Conservation (phyloP, 2,888 invertebrate genomes). For the Agonopterix arenella region DNA sequence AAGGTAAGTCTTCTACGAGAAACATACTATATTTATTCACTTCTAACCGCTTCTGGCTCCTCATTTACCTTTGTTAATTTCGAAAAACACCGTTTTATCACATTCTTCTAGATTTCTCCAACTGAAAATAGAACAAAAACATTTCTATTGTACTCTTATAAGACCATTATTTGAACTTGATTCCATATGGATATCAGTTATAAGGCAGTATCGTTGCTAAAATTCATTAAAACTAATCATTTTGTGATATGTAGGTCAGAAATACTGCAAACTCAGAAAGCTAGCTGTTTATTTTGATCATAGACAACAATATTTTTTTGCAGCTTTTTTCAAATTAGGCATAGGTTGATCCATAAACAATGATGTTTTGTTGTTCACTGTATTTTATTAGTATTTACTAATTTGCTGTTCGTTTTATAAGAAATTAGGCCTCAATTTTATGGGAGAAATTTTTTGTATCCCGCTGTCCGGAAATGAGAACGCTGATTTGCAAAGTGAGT, state of each 20-base stretch:
- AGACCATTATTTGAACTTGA: neutral
- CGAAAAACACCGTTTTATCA: neutral
- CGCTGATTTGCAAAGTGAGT: too few relatives aligned
- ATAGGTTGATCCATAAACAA: too few relatives aligned
- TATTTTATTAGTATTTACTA: too few relatives aligned
- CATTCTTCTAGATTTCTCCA: neutral
- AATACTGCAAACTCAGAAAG: constrained; percentile 14
- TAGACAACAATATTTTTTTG: constrained; percentile 5
- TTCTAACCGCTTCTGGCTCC: neutral
- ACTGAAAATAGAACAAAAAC: neutral
- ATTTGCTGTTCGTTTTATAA: too few relatives aligned
- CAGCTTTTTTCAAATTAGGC: too few relatives aligned
- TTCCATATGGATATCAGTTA: neutral
- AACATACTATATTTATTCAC: neutral
- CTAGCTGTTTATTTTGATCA: constrained; percentile 9
- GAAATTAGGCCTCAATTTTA: too few relatives aligned
- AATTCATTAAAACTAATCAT: neutral
- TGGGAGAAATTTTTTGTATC: too few relatives aligned
- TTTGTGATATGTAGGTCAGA: constrained; percentile 10
- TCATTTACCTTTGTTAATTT: neutral
- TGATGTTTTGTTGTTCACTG: too few relatives aligned
- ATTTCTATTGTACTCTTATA: constrained; percentile 1
- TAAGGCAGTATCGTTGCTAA: neutral
- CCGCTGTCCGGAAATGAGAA: too few relatives aligned
- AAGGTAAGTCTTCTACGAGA: constrained; percentile 42